Evolutionary conservation across 2,797 vertebrate species (phyloP).

Genomic region (Perodicticus potto): DNA sequence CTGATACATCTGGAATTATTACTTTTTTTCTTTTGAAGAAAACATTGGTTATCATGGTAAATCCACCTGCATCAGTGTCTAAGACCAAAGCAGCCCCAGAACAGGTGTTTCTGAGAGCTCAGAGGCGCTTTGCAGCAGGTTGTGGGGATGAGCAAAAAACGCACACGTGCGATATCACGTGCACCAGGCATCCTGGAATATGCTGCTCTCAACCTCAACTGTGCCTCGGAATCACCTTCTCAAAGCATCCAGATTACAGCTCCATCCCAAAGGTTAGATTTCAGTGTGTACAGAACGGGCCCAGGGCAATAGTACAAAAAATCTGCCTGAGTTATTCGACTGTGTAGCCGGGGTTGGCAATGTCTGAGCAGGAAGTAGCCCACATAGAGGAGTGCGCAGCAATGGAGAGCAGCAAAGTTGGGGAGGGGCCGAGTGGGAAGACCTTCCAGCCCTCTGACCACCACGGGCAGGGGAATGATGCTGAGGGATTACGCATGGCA

Average conservation of each 20-base stretch:
- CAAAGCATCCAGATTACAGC: neutral
- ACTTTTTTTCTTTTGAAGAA: neutral
- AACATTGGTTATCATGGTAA: neutral
- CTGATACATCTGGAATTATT: neutral
- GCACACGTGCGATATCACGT: accelerated
- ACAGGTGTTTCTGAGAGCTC: neutral
- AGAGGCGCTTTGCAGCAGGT: neutral
- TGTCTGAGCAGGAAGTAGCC: neutral
- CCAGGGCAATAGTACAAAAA: neutral
- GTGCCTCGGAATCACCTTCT: neutral
- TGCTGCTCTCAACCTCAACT: neutral
- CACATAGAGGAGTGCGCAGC: accelerated
- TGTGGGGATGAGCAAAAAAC: neutral
- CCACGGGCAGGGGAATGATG: too few relatives aligned
- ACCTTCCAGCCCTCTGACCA: accelerated
- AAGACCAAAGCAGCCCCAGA: neutral
- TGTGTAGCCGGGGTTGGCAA: neutral
- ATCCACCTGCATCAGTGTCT: neutral
- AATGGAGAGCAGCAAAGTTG: accelerated
- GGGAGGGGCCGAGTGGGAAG: neutral
- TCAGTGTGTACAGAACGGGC: neutral
- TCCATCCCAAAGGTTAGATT: neutral
- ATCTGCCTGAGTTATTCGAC: neutral
- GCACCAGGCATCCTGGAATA: accelerated
- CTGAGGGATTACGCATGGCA: accelerated